Percentiles rank a stretch among this genome's conserved stretches.
Evolutionary conservation across 2,797 vertebrate genomes (phyloP).

Genomic region (Chaetophractus vellerosus): DNA sequence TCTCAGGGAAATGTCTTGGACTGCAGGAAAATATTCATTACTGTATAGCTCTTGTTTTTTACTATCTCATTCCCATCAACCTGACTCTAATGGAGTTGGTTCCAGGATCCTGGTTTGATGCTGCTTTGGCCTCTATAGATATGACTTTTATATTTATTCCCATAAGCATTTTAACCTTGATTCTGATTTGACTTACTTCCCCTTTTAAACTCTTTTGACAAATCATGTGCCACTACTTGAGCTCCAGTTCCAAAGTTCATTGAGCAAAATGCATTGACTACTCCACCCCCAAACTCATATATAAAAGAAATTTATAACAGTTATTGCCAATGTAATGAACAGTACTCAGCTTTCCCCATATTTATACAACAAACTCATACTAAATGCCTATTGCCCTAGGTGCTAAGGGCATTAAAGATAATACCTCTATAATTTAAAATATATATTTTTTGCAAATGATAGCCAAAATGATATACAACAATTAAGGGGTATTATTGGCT

Average conservation of each 20-base stretch:
- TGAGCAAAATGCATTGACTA: slow-evolving; percentile 6
- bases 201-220: background rate
- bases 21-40: background rate
- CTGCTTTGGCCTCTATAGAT: background rate
- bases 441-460: slow-evolving; percentile 8
- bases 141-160: slow-evolving; percentile 12
- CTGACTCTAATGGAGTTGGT: background rate
- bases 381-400: background rate
- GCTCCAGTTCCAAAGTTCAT: slow-evolving; percentile 22
- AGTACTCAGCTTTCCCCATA: background rate
- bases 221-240: background rate
- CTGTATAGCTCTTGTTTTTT: background rate
- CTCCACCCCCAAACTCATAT: background rate
- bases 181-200: background rate
- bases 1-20: background rate
- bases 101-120: slow-evolving; percentile 25
- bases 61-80: background rate
- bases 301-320: background rate
- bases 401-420: background rate
- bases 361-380: background rate
- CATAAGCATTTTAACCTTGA: background rate
- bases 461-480: background rate
- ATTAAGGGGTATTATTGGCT: background rate
- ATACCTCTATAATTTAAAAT: slow-evolving; percentile 13
- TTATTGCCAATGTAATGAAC: background rate